Conservation (phyloP, 2,113 vertebrate species). For the Neodontobutis hainanensis region DNA sequence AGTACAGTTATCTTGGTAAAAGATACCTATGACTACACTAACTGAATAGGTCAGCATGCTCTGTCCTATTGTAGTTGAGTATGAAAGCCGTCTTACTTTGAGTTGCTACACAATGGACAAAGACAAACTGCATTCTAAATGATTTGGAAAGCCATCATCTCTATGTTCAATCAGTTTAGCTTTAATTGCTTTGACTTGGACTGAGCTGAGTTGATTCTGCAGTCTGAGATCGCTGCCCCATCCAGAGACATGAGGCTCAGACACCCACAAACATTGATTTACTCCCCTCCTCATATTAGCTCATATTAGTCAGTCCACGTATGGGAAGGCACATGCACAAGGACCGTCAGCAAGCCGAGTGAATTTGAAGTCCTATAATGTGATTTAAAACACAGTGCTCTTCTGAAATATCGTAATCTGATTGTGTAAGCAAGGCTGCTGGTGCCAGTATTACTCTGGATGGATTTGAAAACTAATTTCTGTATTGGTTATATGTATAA, state of each 20-base stretch:
- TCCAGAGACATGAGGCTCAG: conserved; percentile 24
- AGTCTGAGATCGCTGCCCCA: conserved; percentile 31
- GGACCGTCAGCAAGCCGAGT: conserved; percentile 41
- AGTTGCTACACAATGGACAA: conserved; percentile 16
- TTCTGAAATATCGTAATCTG: conserved; percentile 24
- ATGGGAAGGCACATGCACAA: conserved; percentile 42
- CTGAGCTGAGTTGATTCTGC: conserved; percentile 14
- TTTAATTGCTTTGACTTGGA: conserved; percentile 28
- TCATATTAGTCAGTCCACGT: conserved; percentile 39
- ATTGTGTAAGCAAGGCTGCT: conserved; percentile 18
- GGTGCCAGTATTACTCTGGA: background rate
- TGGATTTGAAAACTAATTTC: background rate
- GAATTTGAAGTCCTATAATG: conserved; percentile 25
- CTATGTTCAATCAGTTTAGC: conserved; percentile 24
- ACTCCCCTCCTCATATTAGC: conserved; percentile 6
- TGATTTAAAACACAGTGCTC: conserved; percentile 30
- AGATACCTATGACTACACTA: background rate
- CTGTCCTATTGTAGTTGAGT: conserved; percentile 11
- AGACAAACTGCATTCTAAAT: conserved; percentile 6
- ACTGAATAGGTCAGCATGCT: conserved; percentile 23
- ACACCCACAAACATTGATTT: conserved; percentile 58
- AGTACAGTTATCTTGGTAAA: background rate
- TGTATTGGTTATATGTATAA: conserved; percentile 11
- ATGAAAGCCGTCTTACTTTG: conserved; percentile 6
- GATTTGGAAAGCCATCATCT: conserved; percentile 10